Base-by-base conservation (phyloP, 2,888 invertebrate species). In the Erynnis tages region DNA sequence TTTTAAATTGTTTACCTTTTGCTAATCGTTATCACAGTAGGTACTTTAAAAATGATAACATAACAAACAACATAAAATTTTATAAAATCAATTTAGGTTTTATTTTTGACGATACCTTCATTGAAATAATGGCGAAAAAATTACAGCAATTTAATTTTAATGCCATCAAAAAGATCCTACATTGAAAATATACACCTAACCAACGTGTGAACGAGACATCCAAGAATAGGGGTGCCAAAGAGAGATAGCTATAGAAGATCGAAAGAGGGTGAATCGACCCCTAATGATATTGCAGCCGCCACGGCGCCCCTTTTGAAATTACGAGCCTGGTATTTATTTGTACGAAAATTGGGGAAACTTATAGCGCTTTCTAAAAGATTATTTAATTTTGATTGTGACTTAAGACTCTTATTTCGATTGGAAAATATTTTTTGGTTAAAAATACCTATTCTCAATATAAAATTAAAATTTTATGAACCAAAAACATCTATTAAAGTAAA, bases 211-310 rank as follows among this genome's bases (percentile, higher is more conserved):
- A 73, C 73, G 83, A 76, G 84, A 82, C 56, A 58, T 53, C 58
- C 54, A 47, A 47, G 60, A 54, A 66, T 46, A 69, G 67, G 88
- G 88, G 88, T 86, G 87, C 65, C 69, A 65, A 69, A 87, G 73
- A 71, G 76, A 66, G 87, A 86, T 56, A 66, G 78, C 60, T 45
- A 71, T 61, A 77, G 50, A 55, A 63, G 69, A 77, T 76, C 69
- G 73, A 74, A 80, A 73, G 78, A 82, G 87, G 86, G 84, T 82
- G 84, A 79, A 78, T 73, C 82, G 76, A 84, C 87, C 88, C 88
- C 79, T 82, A 79, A 80, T 71, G 73, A 76, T 69, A 73, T 71
- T 63, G 76, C 73, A 72, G 71, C 73, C 72, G 70, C 62, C 66
- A 64, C 63, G 65, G 62, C 65, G 69, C 68, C 63, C 71, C 70